A percentile compares a stretch with the other conserved stretches of the same genome.
Conservation (phyloP, 2,797 vertebrate species). For the Sandelia bainsii region DNA sequence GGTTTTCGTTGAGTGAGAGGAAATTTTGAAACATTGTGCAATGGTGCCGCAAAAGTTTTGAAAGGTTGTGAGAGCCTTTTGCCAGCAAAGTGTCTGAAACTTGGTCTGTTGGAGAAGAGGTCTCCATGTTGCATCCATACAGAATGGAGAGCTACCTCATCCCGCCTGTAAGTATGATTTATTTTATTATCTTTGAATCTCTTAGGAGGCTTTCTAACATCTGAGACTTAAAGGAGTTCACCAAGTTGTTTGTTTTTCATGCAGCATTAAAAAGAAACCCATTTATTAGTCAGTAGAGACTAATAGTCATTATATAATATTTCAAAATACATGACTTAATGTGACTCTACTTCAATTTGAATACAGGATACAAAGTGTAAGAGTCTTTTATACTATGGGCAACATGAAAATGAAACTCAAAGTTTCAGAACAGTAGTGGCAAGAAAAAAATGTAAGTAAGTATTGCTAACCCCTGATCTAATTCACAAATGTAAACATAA, state of each 20-base stretch:
- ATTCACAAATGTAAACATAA: conserved; percentile 11
- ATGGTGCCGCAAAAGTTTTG: conserved; percentile 87
- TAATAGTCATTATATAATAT: background rate
- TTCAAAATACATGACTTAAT: conserved; percentile 26
- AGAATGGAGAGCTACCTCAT: conserved; percentile 99
- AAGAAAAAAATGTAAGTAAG: conserved; percentile 20
- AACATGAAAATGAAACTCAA: conserved; percentile 76
- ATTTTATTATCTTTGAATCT: conserved; percentile 33
- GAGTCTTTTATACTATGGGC: conserved; percentile 57
- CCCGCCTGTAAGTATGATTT: conserved; percentile 91
- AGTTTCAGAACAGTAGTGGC: conserved; percentile 68
- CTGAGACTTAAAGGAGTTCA: background rate
- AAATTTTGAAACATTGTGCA: conserved; percentile 89
- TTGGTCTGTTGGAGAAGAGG: conserved; percentile 70
- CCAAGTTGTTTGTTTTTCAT: background rate
- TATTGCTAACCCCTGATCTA: background rate
- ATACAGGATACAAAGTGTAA: conserved; percentile 54
- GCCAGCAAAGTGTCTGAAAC: conserved; percentile 66
- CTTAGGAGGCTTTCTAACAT: background rate
- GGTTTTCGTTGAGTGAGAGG: conserved; percentile 84
- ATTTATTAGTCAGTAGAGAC: background rate
- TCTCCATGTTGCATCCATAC: conserved; percentile 98
- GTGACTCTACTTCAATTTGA: conserved; percentile 53
- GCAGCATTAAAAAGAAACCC: background rate
- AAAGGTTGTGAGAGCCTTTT: conserved; percentile 83